Conservation (phyloP, 1,140 invertebrate genomes). For the Drosophila sproati region DNA sequence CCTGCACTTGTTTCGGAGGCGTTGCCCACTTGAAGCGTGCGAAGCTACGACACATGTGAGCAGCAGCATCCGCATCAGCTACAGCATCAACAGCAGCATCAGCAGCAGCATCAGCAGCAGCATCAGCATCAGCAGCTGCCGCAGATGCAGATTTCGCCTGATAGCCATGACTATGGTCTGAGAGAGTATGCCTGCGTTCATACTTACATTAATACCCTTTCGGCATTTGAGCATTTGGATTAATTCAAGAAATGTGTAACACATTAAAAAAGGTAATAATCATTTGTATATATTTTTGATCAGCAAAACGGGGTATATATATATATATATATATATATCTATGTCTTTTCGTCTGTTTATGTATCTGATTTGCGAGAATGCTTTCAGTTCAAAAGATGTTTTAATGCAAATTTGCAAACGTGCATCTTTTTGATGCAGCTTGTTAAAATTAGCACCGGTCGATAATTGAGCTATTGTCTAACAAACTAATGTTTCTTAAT, state of each 20-base stretch:
- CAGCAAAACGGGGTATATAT: too few relatives aligned
- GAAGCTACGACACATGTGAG: slow-evolving; percentile 43
- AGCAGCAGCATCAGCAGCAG: not conserved
- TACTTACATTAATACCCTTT: not conserved
- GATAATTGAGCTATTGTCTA: too few relatives aligned
- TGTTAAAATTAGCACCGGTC: too few relatives aligned
- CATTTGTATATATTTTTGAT: not conserved
- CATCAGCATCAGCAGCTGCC: slow-evolving; percentile 19
- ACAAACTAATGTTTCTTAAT: too few relatives aligned
- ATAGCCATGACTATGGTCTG: slow-evolving; percentile 22
- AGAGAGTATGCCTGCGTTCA: not conserved
- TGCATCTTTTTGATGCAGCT: too few relatives aligned
- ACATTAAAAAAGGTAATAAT: not conserved
- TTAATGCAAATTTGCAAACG: too few relatives aligned
- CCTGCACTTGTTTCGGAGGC: slow-evolving; percentile 56
- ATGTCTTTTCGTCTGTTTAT: too few relatives aligned
- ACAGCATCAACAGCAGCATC: not conserved
- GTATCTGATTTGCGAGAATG: too few relatives aligned
- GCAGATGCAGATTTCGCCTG: slow-evolving; percentile 31
- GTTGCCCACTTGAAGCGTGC: slow-evolving; percentile 54
- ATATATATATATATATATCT: too few relatives aligned
- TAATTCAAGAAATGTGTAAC: not conserved
- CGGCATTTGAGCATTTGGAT: not conserved
- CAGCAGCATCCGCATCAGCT: slow-evolving; percentile 17
- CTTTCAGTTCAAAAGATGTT: too few relatives aligned